A percentile compares a stretch with the other conserved stretches of the same genome.
These are phyloP conservation scores for Odocoileus hemionus DNA, from an alignment of 2,113 vertebrate species.

Conservation along the genomic window DNA sequence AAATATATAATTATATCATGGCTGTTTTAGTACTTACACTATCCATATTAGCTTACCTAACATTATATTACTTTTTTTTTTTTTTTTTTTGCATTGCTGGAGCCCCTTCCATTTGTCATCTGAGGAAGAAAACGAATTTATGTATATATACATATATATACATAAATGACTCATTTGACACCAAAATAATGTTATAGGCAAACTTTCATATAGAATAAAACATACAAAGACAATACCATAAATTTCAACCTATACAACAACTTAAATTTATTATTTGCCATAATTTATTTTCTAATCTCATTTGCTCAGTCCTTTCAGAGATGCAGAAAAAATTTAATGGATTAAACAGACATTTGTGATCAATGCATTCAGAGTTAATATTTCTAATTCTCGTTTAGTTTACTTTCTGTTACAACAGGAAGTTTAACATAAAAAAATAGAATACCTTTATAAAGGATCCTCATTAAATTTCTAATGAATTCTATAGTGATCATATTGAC, in stretches of 20 bases:
- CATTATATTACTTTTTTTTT: background rate
- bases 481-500: background rate
- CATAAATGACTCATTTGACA: background rate
- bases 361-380: slow-evolving; percentile 42
- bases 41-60: background rate
- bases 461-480: slow-evolving; percentile 16
- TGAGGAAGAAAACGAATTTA: background rate
- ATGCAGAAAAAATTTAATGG: background rate
- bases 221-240: background rate
- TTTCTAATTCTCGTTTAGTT: slow-evolving; percentile 13
- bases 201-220: background rate
- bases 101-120: background rate
- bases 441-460: background rate
- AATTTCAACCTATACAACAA: background rate
- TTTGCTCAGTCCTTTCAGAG: background rate
- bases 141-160: too few relatives aligned
- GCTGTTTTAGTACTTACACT: background rate
- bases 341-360: slow-evolving; percentile 6
- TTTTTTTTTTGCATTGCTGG: background rate
- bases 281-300: background rate
- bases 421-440: background rate
- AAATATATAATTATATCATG: background rate
- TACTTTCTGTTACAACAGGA: background rate
- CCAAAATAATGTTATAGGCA: background rate
- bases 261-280: slow-evolving; percentile 23